Percentiles rank a stretch among this genome's conserved stretches.
Evolutionary conservation across 2,113 vertebrate genomes (phyloP).

Genomic region (Agapornis roseicollis): DNA sequence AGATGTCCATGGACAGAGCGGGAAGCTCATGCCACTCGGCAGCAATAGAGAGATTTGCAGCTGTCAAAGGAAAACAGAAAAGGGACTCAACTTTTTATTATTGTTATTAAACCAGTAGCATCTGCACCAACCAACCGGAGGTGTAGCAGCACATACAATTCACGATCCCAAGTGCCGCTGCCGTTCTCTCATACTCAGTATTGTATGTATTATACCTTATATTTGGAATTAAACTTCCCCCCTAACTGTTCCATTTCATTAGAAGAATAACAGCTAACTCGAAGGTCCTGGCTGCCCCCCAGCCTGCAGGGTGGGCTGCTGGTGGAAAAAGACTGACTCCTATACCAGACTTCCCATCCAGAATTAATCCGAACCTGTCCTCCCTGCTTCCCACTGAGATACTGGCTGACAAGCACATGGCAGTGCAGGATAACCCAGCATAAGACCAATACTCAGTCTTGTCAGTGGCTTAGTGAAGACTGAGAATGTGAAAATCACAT

Average conservation of each 20-base stretch:
- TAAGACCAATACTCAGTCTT: background rate
- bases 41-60: constrained; percentile 43
- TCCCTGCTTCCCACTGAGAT: background rate
- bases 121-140: background rate
- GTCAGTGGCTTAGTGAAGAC: background rate
- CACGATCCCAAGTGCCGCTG: background rate
- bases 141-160: background rate
- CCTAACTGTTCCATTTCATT: background rate
- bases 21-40: background rate
- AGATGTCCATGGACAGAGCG: constrained; percentile 14
- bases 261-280: background rate
- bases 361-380: background rate
- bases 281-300: background rate
- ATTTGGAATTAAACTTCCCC: background rate
- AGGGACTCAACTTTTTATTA: constrained; percentile 42
- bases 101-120: background rate
- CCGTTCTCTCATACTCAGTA: background rate
- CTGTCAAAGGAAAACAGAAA: constrained; percentile 53
- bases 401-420: accelerated
- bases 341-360: background rate
- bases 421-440: background rate
- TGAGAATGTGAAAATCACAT: background rate
- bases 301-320: background rate
- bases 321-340: background rate
- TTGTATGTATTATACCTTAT: background rate